phyloP scores from a whole-genome alignment of 2,113 vertebrate species.

The Ascaphus truei region DNA sequence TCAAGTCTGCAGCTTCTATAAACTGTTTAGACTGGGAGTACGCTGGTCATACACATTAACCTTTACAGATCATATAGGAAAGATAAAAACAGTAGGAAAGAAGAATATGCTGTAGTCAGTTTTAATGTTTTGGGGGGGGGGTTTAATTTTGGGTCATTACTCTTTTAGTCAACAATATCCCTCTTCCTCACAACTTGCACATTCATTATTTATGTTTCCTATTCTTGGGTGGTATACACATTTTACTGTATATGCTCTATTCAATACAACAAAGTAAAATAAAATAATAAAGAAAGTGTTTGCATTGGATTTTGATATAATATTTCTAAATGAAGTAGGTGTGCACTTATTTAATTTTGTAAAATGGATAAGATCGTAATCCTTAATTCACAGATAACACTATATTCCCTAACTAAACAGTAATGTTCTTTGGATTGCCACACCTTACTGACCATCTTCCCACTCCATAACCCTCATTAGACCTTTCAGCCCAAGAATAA shows the following conservation, averaged over 20 bases:
- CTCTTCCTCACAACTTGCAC: conserved; percentile 41
- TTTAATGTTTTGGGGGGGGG: conserved; percentile 59
- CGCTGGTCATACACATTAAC: conserved; percentile 52
- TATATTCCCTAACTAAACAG: neutral
- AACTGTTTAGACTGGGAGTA: conserved; percentile 86
- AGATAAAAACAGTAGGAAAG: conserved; percentile 39
- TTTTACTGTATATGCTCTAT: conserved; percentile 30
- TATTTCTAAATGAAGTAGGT: too few relatives aligned
- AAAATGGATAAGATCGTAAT: too few relatives aligned
- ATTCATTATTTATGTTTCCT: conserved; percentile 53
- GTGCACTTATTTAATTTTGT: too few relatives aligned
- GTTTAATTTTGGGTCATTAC: conserved; percentile 67
- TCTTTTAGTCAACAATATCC: conserved; percentile 62
- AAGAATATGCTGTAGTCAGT: conserved; percentile 61
- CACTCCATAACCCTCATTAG: conserved; percentile 22
- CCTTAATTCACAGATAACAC: too few relatives aligned
- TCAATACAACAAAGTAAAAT: too few relatives aligned
- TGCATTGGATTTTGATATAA: too few relatives aligned
- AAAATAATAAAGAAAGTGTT: too few relatives aligned
- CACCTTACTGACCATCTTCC: conserved; percentile 42
- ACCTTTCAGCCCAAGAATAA: conserved; percentile 43
- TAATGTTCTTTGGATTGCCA: conserved; percentile 21
- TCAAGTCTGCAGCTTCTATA: conserved; percentile 73
- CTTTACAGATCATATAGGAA: conserved; percentile 51
- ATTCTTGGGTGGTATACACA: conserved; percentile 61